Conservation (phyloP, 2,797 vertebrate species). For the Halcyon leucocephala region DNA sequence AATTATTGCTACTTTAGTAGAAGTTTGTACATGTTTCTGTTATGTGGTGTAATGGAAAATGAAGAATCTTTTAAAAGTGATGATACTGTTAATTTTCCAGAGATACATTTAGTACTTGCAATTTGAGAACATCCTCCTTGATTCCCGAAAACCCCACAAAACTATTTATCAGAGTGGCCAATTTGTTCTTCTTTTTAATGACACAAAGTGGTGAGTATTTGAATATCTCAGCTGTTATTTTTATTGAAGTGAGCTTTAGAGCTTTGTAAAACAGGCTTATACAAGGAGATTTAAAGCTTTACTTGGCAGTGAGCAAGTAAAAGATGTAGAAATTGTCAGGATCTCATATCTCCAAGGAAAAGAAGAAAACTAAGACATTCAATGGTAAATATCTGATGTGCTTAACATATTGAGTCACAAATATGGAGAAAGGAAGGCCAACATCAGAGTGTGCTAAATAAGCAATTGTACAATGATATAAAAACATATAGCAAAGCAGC, state of each 20-base stretch:
- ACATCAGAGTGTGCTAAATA: background rate
- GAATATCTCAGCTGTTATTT: background rate
- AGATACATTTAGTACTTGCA: background rate
- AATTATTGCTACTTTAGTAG: background rate
- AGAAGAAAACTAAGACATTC: background rate
- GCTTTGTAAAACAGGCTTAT: background rate
- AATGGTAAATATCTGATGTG: background rate
- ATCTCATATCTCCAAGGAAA: background rate
- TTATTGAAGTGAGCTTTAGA: background rate
- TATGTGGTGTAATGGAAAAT: background rate
- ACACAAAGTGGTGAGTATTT: background rate
- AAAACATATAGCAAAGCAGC: background rate
- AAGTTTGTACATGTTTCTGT: background rate
- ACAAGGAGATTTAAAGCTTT: background rate
- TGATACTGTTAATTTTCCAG: background rate
- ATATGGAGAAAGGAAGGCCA: background rate
- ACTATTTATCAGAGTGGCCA: background rate
- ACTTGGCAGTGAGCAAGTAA: background rate
- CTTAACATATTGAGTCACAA: background rate
- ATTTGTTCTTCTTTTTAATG: background rate
- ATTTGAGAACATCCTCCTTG: background rate
- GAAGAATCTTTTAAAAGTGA: background rate
- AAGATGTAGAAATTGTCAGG: background rate
- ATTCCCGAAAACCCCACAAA: background rate
- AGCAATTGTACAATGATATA: background rate